Conservation (phyloP, 2,113 vertebrate species). For the Bufo gargarizans region DNA sequence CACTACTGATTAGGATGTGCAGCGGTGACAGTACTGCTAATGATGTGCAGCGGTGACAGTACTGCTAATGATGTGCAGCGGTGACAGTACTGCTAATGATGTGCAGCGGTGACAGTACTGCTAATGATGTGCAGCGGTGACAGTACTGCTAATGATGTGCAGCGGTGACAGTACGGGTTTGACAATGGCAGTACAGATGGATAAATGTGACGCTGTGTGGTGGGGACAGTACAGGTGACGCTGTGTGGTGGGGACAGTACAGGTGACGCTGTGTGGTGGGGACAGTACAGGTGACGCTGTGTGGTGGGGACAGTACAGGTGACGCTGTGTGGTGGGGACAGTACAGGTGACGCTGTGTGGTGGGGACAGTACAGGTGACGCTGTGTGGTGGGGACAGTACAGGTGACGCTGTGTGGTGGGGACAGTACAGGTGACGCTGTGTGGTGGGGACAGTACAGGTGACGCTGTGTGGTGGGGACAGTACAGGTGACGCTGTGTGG, state of each 20-base stretch:
- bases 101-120: too few relatives aligned
- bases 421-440: neutral
- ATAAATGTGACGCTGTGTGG: neutral
- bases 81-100: neutral
- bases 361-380: neutral
- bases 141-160: too few relatives aligned
- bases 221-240: neutral
- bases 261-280: neutral
- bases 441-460: neutral
- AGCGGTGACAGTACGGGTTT: too few relatives aligned
- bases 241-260: neutral
- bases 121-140: too few relatives aligned
- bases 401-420: neutral
- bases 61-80: too few relatives aligned
- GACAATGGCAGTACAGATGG: too few relatives aligned
- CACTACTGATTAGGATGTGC: too few relatives aligned
- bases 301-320: neutral
- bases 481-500: neutral
- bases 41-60: neutral
- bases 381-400: neutral
- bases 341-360: neutral
- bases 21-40: neutral
- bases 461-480: neutral
- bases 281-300: neutral
- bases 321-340: neutral